A percentile compares a stretch with the other conserved stretches of the same genome.
phyloP scores from a whole-genome alignment of 2,888 invertebrate species.

The Pimpla rufipes region DNA sequence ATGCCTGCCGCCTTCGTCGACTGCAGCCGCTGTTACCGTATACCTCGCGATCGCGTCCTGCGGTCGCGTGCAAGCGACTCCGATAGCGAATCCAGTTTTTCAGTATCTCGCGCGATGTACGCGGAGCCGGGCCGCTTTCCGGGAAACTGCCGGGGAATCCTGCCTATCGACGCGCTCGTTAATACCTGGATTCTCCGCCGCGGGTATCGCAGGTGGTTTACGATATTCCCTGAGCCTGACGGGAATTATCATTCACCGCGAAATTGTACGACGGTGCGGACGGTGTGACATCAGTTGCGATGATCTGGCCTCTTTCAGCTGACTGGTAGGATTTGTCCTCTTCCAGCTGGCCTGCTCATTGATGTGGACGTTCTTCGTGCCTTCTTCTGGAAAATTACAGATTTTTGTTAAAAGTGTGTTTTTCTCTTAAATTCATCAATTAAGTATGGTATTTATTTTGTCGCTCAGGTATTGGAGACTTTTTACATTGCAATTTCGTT shows the following conservation, averaged over 20 bases:
- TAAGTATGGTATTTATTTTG: no score
- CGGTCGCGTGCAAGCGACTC: constrained; percentile 50
- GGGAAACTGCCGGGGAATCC: constrained; percentile 69
- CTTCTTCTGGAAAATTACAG: no score
- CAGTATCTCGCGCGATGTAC: constrained; percentile 57
- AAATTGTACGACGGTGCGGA: background rate
- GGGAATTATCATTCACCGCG: constrained; percentile 32
- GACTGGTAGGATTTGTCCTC: no score
- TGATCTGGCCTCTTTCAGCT: background rate
- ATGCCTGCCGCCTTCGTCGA: constrained; percentile 51
- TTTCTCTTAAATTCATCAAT: no score
- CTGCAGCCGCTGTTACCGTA: constrained; percentile 22
- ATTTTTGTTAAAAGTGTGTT: no score
- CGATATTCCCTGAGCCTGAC: constrained; percentile 39
- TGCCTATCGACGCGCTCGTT: constrained; percentile 63
- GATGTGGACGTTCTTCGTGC: no score
- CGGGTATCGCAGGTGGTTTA: constrained; percentile 52
- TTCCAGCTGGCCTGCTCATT: no score
- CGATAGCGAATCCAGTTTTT: constrained; percentile 68
- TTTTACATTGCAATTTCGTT: no score
- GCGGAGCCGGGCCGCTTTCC: constrained; percentile 65
- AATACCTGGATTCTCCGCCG: constrained; percentile 53
- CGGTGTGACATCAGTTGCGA: no score
- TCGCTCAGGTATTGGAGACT: no score
- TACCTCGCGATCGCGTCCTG: constrained; percentile 48